phyloP scores from a whole-genome alignment of 2,113 vertebrate species.

The Dasyornis broadbenti region DNA sequence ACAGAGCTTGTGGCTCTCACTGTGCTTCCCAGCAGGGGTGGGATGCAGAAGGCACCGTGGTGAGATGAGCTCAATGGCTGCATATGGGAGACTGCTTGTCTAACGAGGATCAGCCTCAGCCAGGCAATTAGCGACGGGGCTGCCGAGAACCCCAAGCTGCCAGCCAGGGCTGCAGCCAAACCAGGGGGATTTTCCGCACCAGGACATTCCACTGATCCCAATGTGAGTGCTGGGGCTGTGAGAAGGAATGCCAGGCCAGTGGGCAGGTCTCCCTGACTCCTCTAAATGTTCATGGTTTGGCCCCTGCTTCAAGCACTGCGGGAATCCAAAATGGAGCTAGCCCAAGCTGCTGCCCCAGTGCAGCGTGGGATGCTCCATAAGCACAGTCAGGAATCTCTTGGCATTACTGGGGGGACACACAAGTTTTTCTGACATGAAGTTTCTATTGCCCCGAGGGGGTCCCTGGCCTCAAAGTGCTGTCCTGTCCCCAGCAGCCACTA shows the following conservation, averaged over 20 bases:
- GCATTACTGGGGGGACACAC: not conserved
- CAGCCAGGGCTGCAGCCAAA: not conserved
- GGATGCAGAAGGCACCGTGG: not conserved
- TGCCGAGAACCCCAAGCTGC: accelerated
- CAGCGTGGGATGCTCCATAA: not conserved
- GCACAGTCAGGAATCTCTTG: not conserved
- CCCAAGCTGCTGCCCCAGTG: accelerated
- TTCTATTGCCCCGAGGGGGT: not conserved
- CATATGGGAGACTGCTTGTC: accelerated
- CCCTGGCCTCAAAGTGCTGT: not conserved
- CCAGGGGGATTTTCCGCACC: not conserved
- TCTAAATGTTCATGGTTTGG: not conserved
- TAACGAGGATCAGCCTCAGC: not conserved
- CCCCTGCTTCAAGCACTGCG: not conserved
- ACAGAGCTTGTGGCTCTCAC: not conserved
- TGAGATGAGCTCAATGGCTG: not conserved
- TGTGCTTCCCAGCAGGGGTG: not conserved
- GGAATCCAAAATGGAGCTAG: not conserved
- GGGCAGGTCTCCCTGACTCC: not conserved
- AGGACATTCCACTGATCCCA: not conserved
- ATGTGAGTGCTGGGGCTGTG: not conserved
- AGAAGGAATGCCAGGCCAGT: not conserved
- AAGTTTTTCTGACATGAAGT: not conserved
- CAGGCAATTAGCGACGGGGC: not conserved
- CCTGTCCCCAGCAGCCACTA: not conserved